Percentiles rank a stretch among this genome's conserved stretches.
Conservation (phyloP, 2,113 vertebrate species). For the Sisor rabdophorus region DNA sequence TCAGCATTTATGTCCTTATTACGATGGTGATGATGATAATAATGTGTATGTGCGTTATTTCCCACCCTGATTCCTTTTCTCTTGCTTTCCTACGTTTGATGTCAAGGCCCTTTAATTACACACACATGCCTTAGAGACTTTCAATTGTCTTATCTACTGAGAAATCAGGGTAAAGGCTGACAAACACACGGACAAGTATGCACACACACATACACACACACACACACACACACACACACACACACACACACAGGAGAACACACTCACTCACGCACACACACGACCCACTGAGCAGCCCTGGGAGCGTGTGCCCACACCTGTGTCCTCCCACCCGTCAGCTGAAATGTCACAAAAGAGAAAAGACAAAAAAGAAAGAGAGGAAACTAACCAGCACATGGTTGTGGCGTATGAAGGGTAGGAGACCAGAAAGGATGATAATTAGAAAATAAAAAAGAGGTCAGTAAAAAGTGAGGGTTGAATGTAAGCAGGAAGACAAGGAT, state of each 20-base stretch:
- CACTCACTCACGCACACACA: background rate
- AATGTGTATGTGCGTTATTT: conserved; percentile 30
- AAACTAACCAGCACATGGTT: background rate
- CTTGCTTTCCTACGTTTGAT: conserved; percentile 33
- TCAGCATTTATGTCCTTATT: no score
- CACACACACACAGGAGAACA: background rate
- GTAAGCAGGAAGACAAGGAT: background rate
- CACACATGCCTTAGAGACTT: conserved; percentile 35
- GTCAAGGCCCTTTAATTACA: conserved; percentile 60
- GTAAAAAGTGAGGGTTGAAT: background rate
- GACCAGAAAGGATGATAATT: background rate
- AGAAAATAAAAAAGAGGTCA: background rate
- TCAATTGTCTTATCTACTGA: conserved; percentile 39
- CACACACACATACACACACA: background rate
- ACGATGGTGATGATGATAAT: background rate
- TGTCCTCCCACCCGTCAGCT: conserved; percentile 53
- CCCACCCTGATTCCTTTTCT: conserved; percentile 31
- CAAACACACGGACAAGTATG: conserved; percentile 7
- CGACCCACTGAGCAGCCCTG: conserved; percentile 43
- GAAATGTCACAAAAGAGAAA: conserved; percentile 56
- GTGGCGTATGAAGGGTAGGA: background rate
- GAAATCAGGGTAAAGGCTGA: conserved; percentile 46
- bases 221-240: background rate
- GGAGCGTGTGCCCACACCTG: conserved; percentile 60
- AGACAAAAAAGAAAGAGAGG: background rate